Percentiles rank a stretch among this genome's conserved stretches.
phyloP scores from a whole-genome alignment of 1,140 invertebrate species.

The Mycetomoellerius zeteki region DNA sequence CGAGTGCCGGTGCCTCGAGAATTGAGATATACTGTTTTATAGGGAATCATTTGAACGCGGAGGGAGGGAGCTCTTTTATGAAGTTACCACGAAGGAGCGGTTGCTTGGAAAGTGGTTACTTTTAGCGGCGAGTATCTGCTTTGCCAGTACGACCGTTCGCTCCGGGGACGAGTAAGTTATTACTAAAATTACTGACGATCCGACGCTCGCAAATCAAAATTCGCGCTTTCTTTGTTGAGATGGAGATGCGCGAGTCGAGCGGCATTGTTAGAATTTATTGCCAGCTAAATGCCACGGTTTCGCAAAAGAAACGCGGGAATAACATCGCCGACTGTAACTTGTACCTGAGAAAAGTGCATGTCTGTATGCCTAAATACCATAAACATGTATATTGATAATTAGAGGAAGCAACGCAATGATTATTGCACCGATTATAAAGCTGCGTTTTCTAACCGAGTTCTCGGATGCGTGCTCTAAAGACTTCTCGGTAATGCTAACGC shows the following conservation, averaged over 20 bases:
- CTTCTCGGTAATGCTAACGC: neutral
- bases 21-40: constrained; percentile 85
- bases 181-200: constrained; percentile 86
- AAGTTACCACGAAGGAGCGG: constrained; percentile 82
- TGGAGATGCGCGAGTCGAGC: constrained; percentile 61
- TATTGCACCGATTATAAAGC: constrained; percentile 53
- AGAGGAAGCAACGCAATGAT: constrained; percentile 61
- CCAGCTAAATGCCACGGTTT: constrained; percentile 71
- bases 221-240: constrained; percentile 78
- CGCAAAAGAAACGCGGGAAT: constrained; percentile 62
- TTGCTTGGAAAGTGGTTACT: constrained; percentile 80
- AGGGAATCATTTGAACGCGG: constrained; percentile 82
- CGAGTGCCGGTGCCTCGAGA: constrained; percentile 60
- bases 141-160: constrained; percentile 64
- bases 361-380: constrained; percentile 43
- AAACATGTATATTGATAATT: constrained; percentile 66
- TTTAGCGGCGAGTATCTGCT: constrained; percentile 69
- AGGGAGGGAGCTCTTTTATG: constrained; percentile 82
- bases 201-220: constrained; percentile 86
- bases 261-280: constrained; percentile 77
- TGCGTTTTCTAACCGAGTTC: neutral
- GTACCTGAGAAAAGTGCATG: constrained; percentile 8
- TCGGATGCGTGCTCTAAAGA: constrained; percentile 18
- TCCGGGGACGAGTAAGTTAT: constrained; percentile 83
- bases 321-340: constrained; percentile 26